phyloP scores from a whole-genome alignment of 2,797 vertebrate genomes.

The Myotis findleyi region DNA sequence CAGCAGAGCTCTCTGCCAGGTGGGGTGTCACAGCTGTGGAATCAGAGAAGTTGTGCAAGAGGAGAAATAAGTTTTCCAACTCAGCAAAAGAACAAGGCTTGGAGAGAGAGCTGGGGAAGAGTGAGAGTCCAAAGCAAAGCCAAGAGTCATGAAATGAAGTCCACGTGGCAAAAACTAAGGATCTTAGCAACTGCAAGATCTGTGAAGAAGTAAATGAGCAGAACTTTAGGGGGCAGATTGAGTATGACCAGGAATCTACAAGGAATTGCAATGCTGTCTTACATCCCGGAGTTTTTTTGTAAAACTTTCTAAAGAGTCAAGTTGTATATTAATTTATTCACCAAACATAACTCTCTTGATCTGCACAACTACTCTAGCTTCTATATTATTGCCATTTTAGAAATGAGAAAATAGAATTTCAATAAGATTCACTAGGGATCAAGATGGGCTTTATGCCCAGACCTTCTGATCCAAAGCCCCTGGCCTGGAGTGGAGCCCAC shows the following conservation, averaged over 20 bases:
- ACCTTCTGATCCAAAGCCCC: neutral
- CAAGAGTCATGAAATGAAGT: constrained; percentile 46
- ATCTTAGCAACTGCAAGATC: neutral
- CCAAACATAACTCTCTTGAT: neutral
- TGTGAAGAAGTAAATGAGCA: neutral
- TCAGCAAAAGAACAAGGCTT: constrained; percentile 63
- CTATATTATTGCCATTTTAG: neutral
- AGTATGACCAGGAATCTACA: neutral
- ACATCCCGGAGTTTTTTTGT: neutral
- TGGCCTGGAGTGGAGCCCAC: neutral
- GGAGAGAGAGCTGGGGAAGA: constrained; percentile 42
- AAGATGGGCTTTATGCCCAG: neutral
- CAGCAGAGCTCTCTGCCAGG: constrained; percentile 71
- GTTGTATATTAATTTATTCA: neutral
- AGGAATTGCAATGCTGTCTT: neutral
- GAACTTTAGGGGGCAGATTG: neutral
- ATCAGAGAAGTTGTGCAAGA: constrained; percentile 78
- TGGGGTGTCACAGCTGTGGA: constrained; percentile 73
- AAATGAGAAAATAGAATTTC: constrained; percentile 55
- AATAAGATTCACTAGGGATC: neutral
- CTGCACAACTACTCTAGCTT: neutral
- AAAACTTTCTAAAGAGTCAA: constrained; percentile 3
- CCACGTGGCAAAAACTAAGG: constrained; percentile 54
- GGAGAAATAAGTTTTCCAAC: constrained; percentile 69
- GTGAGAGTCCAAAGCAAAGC: constrained; percentile 8